phyloP scores from a whole-genome alignment of 2,113 vertebrate genomes.

The Dromas ardeola region DNA sequence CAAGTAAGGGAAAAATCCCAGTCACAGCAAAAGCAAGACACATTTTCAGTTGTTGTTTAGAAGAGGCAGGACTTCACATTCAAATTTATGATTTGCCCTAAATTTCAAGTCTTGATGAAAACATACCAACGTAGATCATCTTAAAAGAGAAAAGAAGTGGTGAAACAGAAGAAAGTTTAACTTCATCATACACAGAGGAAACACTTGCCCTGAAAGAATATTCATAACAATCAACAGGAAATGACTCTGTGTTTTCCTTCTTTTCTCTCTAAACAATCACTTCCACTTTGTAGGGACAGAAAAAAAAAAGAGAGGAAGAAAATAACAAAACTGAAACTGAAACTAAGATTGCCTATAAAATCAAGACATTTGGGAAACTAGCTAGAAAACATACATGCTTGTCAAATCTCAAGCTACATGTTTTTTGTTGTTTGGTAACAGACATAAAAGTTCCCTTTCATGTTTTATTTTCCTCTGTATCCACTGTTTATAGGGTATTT shows the following conservation, averaged over 20 bases:
- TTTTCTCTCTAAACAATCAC: background rate
- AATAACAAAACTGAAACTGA: conserved; percentile 79
- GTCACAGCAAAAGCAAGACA: background rate
- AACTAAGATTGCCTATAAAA: conserved; percentile 70
- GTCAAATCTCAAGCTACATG: conserved; percentile 70
- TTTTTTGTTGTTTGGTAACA: conserved; percentile 63
- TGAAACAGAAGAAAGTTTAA: background rate
- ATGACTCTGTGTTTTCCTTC: background rate
- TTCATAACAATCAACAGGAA: background rate
- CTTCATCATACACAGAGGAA: background rate
- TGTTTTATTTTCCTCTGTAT: conserved; percentile 70
- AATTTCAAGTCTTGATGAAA: background rate
- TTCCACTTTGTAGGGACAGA: background rate
- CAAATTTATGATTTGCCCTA: background rate
- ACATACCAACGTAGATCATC: background rate
- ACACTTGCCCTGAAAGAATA: background rate
- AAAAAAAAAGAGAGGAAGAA: background rate
- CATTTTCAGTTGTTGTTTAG: background rate
- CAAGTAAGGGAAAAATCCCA: background rate
- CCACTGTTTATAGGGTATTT: conserved; percentile 74
- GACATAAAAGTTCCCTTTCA: conserved; percentile 54
- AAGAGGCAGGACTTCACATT: background rate
- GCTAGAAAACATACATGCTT: conserved; percentile 43
- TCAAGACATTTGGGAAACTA: conserved; percentile 72
- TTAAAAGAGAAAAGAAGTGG: background rate